These are phyloP conservation scores for Aphaenogaster floridana DNA, from an alignment of 1,140 invertebrate species.

Conservation along the genomic window DNA sequence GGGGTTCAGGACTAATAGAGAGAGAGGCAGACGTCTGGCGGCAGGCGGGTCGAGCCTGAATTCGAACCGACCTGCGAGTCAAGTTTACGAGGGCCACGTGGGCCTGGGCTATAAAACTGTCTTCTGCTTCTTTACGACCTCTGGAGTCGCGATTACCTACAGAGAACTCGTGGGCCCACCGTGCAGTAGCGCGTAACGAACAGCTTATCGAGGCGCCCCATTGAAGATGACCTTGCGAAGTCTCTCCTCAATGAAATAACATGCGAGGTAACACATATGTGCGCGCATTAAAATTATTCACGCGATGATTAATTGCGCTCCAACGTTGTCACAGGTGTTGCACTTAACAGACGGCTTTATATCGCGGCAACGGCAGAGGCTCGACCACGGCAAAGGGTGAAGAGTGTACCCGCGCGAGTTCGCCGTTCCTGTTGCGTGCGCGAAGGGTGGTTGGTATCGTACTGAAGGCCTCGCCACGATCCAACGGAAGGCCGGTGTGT, in stretches of 20 bases:
- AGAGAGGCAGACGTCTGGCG: conserved; percentile 50
- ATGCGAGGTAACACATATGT: not conserved
- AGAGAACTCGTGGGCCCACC: conserved; percentile 77
- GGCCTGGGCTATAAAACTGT: conserved; percentile 85
- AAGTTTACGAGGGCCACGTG: conserved; percentile 85
- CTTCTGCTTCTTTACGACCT: conserved; percentile 84
- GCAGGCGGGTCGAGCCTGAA: conserved; percentile 66
- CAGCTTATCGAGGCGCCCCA: conserved; percentile 74
- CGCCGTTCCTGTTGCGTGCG: conserved; percentile 83
- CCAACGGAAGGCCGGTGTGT: conserved; percentile 78
- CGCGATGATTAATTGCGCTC: conserved; percentile 40
- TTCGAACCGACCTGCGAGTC: conserved; percentile 72
- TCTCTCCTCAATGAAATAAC: conserved; percentile 30
- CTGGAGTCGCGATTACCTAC: conserved; percentile 80
- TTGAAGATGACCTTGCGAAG: conserved; percentile 68
- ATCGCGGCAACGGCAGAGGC: conserved; percentile 17
- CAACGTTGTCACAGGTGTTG: conserved; percentile 47
- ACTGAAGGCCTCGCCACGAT: conserved; percentile 84
- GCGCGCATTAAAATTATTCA: conserved; percentile 45
- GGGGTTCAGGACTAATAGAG: conserved; percentile 76
- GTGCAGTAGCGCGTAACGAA: conserved; percentile 78
- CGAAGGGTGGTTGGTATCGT: conserved; percentile 86
- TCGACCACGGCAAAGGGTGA: conserved; percentile 67
- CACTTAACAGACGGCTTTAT: conserved; percentile 39
- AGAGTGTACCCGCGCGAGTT: conserved; percentile 66